Evolutionary conservation across 2,888 invertebrate genomes (phyloP).

Genomic region (Drosophila mayaguana): DNA sequence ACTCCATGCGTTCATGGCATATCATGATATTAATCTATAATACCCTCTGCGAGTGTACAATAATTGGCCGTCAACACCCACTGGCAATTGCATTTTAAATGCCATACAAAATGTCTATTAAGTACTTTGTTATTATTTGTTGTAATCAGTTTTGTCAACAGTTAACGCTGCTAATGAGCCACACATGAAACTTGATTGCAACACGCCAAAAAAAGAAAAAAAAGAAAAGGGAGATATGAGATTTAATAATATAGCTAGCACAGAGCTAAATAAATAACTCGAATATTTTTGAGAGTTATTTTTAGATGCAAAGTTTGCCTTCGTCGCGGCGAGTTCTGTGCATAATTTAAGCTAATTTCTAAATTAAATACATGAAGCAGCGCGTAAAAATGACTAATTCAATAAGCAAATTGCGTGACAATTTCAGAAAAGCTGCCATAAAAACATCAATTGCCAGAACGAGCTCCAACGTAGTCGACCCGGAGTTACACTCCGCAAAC

Average conservation of each 20-base stretch:
- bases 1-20: background rate
- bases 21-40: background rate
- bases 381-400: conserved; percentile 38
- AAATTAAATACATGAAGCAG: conserved; percentile 52
- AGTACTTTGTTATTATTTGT: conserved; percentile 16
- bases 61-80: conserved; percentile 6
- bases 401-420: conserved; percentile 56
- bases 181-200: conserved; percentile 50
- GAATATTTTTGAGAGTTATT: conserved; percentile 40
- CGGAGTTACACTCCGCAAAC: background rate
- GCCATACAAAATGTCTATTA: conserved; percentile 25
- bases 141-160: conserved; percentile 45
- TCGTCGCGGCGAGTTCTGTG: conserved; percentile 10
- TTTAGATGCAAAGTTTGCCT: conserved; percentile 34
- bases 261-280: conserved; percentile 26
- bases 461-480: background rate
- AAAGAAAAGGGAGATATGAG: background rate
- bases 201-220: conserved; percentile 14
- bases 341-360: conserved; percentile 69
- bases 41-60: background rate
- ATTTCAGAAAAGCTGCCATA: background rate
- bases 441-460: conserved; percentile 17
- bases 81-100: conserved; percentile 54
- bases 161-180: conserved; percentile 55
- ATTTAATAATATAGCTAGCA: background rate